Percentiles rank a stretch among this genome's conserved stretches.
Conservation (phyloP, 2,888 invertebrate genomes). For the Acleris emargana region DNA sequence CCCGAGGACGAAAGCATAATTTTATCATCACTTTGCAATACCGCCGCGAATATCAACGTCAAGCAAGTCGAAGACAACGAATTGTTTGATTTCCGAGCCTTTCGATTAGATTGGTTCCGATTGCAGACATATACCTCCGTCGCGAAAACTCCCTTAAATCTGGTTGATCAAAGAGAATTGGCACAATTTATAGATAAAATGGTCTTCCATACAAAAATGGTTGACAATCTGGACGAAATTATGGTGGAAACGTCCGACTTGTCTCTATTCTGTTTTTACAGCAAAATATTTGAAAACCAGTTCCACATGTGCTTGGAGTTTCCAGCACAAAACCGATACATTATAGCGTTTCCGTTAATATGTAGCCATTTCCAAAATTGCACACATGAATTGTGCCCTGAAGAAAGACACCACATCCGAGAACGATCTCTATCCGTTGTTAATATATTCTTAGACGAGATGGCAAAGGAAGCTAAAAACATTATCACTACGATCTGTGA, state of each 20-base stretch:
- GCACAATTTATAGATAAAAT: constrained; percentile 97
- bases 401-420: constrained; percentile 98
- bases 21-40: constrained; percentile 95
- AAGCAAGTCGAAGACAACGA: constrained; percentile 99
- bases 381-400: constrained; percentile 98
- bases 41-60: constrained; percentile 92
- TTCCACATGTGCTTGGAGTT: constrained; percentile 99
- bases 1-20: constrained; percentile 98
- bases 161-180: constrained; percentile 93
- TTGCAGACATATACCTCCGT: constrained; percentile 97
- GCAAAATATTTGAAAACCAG: constrained; percentile 98
- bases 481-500: constrained; percentile 99
- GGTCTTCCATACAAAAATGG: constrained; percentile 98
- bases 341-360: constrained; percentile 98
- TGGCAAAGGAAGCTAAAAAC: constrained; percentile 99
- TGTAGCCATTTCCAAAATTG: constrained; percentile 99
- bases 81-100: constrained; percentile 96
- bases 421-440: constrained; percentile 98
- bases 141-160: constrained; percentile 89
- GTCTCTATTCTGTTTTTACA: constrained; percentile 98
- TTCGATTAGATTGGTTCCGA: constrained; percentile 98
- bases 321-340: constrained; percentile 98
- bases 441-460: constrained; percentile 98
- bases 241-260: constrained; percentile 98
- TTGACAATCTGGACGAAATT: constrained; percentile 98